phyloP scores from a whole-genome alignment of 2,797 vertebrate genomes.

The Natrix natrix region DNA sequence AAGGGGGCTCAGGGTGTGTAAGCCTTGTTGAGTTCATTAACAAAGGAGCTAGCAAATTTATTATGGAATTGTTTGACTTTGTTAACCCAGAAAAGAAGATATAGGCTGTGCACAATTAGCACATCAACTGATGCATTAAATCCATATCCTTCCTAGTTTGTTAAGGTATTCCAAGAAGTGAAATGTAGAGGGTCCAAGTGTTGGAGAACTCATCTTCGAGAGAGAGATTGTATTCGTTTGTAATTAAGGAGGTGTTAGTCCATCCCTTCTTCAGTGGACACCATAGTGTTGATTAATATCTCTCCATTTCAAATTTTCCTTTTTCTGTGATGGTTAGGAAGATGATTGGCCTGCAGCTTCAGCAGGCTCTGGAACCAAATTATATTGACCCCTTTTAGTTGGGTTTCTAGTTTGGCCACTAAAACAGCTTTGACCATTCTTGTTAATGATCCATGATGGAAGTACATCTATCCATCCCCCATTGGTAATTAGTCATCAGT shows the following conservation, averaged over 20 bases:
- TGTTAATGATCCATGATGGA: neutral
- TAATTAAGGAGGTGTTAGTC: neutral
- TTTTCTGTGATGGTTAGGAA: neutral
- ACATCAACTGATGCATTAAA: neutral
- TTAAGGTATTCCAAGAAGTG: neutral
- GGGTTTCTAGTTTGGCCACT: neutral
- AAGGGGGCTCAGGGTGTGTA: neutral
- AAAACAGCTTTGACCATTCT: neutral
- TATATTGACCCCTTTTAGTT: neutral
- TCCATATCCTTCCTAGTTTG: neutral
- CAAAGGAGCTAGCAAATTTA: neutral
- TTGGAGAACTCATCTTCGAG: neutral
- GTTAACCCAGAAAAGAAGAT: neutral
- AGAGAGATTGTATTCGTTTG: neutral
- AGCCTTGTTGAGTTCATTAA: neutral
- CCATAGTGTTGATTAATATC: neutral
- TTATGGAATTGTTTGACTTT: neutral
- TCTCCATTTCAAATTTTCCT: neutral
- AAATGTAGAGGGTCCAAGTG: neutral
- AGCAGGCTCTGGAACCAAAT: neutral
- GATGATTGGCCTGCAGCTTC: neutral
- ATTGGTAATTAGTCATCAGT: neutral
- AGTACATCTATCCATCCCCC: neutral
- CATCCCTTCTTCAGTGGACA: neutral
- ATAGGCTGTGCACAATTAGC: neutral